Evolutionary conservation across 1,140 invertebrate species (phyloP), one percentile per base, ranked within the genome.

Genomic region (Neuroterus valhalla): DNA sequence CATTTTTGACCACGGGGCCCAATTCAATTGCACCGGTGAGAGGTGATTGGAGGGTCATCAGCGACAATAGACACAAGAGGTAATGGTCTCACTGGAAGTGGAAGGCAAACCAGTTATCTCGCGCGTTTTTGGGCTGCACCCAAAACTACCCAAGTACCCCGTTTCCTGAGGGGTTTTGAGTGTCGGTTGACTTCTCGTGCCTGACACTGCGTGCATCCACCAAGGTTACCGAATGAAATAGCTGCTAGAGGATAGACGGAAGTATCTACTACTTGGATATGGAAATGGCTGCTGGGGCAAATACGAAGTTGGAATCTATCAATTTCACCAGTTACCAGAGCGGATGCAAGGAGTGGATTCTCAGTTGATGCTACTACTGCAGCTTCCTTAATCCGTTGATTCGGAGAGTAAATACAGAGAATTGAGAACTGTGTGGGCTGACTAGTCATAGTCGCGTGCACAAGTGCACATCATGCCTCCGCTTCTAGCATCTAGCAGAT

Each of bases 271-370:
- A 86, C 86, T 88, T 84, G 81, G 76, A 84, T 85, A 84, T 84
- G 81, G 83, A 87, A 86, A 88, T 84, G 78, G 81, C 78, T 79
- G 71, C 79, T 70, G 73, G 73, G 75, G 78, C 79, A 77, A 84
- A 85, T 83, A 82, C 81, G 78, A 85, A 84, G 80, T 85, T 83
- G 83, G 83, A 87, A 88, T 88, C 85, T 88, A 88, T 88, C 87
- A 88, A 88, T 87, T 87, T 88, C 83, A 84, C 76, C 68, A 74
- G 79, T 78, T 81, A 76, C 62, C 70, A 71, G 62, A 77, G 66
- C 76, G 76, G 67, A 77, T 75, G 68, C 69, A 55, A 62, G 69
- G 70, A 76, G 74, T 72, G 55, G 72, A 43, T 72, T 77, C 76
- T 80, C 46, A 44, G 68, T 70, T 78, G 74, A 70, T 70, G 52